Conservation (phyloP, 2,113 vertebrate genomes). For the Sigmodon hispidus region DNA sequence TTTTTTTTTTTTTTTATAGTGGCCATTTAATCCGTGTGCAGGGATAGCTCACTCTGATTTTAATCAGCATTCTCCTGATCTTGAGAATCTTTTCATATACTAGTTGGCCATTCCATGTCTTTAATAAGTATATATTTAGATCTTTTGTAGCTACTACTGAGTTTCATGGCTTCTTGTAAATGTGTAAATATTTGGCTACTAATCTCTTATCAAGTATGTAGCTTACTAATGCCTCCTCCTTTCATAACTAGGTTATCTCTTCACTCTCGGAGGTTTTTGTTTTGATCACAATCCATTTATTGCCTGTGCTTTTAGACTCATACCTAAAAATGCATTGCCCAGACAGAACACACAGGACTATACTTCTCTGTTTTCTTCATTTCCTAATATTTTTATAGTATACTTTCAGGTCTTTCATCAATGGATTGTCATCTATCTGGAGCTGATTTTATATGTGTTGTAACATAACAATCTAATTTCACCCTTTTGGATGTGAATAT, state of each 20-base stretch:
- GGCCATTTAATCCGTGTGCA: not conserved
- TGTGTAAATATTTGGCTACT: not conserved
- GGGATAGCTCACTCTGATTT: not conserved
- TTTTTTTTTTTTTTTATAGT: not conserved
- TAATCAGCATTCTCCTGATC: not conserved
- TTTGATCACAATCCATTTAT: not conserved
- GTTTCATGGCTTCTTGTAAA: not conserved
- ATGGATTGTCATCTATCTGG: not conserved
- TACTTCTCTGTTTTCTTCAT: not conserved
- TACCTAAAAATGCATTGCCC: not conserved
- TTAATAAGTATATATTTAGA: not conserved
- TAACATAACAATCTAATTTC: not conserved
- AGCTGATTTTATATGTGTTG: not conserved
- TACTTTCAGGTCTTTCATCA: not conserved
- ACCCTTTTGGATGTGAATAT: not conserved
- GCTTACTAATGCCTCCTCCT: not conserved
- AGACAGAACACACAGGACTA: not conserved
- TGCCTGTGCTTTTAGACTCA: not conserved
- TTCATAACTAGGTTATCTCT: not conserved
- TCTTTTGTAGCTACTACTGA: not conserved
- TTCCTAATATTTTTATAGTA: not conserved
- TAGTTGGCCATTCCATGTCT: not conserved
- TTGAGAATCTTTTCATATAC: not conserved
- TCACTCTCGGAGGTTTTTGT: not conserved
- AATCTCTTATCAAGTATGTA: not conserved